phyloP scores from a whole-genome alignment of 1,140 invertebrate species.

The Thereuonema tuberculata region DNA sequence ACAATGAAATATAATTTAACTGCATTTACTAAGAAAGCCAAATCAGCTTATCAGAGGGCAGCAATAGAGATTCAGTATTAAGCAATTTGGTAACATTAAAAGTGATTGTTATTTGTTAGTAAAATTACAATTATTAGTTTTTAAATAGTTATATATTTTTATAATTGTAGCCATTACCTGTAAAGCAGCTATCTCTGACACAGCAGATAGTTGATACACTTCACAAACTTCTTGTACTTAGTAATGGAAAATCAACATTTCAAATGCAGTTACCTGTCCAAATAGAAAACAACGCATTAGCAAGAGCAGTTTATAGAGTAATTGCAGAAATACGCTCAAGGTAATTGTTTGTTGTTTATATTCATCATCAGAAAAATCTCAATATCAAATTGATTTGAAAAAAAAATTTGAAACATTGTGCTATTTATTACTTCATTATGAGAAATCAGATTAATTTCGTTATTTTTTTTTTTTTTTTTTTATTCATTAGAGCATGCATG shows the following conservation, averaged over 20 bases:
- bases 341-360: no score
- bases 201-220: conserved; percentile 27
- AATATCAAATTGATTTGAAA: no score
- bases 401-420: background rate
- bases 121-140: no score
- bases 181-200: conserved; percentile 24
- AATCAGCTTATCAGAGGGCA: no score
- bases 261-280: conserved; percentile 19
- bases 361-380: no score
- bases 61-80: no score
- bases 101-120: no score
- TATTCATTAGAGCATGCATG: conserved; percentile 24
- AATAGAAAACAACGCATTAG: conserved; percentile 28
- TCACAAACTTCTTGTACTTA: conserved; percentile 24
- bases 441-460: background rate
- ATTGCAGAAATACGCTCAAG: conserved; percentile 30
- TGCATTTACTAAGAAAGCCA: no score
- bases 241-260: conserved; percentile 15
- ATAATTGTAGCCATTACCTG: conserved; percentile 17
- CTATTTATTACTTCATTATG: background rate
- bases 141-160: no score
- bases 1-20: no score
- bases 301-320: conserved; percentile 29
- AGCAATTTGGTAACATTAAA: no score
- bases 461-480: background rate